Evolutionary conservation across 2,797 vertebrate species (phyloP), one percentile per base, ranked within the genome.

Genomic region (Rhinatrema bivittatum): DNA sequence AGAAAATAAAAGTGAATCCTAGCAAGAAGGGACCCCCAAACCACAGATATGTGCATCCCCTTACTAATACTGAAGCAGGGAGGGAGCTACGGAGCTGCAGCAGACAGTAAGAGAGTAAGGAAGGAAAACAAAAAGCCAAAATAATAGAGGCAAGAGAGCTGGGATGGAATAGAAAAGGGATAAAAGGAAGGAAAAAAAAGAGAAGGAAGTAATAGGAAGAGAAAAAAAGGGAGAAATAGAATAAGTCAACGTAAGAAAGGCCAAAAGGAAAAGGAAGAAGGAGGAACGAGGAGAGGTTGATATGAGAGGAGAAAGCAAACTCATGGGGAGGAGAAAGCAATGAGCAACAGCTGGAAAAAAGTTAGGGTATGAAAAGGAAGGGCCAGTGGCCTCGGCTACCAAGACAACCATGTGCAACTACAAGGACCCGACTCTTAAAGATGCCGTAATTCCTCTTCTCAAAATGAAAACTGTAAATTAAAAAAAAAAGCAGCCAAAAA

Each of bases 401-500:
- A 71, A 72, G 63, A 72, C 67, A 74, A 71, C 43, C 51, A 67
- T 70, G 74, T 72, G 71, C 63, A 71, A 70, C 68, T 73, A 58
- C 51, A 68, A 56, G 62, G 68, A 46, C 56, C 62, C 50, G 60
- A 62, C 47, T 64, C 66, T 74, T 69, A 72, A 82, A 78, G 77
- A 80, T 80, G 80, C 79, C 82, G 75, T 72, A 73, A n/a, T 64
- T 67, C 67, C 65, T 70, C 59, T 34, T 70, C n/a, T n/a, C n/a
- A n/a, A n/a, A n/a, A n/a, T n/a, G n/a, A n/a, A n/a, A n/a, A n/a
- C n/a, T n/a, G n/a, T n/a, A n/a, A n/a, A n/a, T n/a, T n/a, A n/a
- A n/a, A n/a, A n/a, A n/a, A n/a, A n/a, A n/a, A n/a, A n/a, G n/a
- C n/a, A n/a, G n/a, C n/a, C n/a, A n/a, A n/a, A n/a, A n/a, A n/a